A percentile compares a stretch with the other conserved stretches of the same genome.
Evolutionary conservation across 2,113 vertebrate genomes (phyloP).

Genomic region (Scalopus aquaticus): DNA sequence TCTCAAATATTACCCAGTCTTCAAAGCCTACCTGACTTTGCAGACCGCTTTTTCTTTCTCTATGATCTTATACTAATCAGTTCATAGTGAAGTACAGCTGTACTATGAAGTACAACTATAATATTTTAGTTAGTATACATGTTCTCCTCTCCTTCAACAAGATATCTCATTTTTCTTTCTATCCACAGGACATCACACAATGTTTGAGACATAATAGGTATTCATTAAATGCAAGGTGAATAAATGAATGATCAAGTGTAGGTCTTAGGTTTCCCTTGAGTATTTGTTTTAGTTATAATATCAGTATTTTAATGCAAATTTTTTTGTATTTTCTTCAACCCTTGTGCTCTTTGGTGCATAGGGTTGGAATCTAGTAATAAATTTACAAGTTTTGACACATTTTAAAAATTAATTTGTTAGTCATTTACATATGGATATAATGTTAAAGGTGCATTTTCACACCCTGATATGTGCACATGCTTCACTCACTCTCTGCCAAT

Average conservation of each 20-base stretch:
- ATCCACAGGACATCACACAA: neutral
- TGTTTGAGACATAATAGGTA: neutral
- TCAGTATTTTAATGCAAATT: neutral
- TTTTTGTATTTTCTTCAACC: constrained; percentile 34
- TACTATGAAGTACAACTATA: neutral
- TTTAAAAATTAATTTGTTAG: too few relatives aligned
- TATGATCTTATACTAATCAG: constrained; percentile 1
- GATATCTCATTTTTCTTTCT: neutral
- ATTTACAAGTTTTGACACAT: constrained; percentile 14
- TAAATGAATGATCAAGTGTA: neutral
- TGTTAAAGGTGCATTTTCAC: too few relatives aligned
- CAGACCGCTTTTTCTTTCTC: neutral
- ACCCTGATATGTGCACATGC: too few relatives aligned
- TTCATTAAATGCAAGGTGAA: neutral
- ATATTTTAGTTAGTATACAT: neutral
- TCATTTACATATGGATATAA: too few relatives aligned
- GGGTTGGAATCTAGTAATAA: neutral
- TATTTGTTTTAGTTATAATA: constrained; percentile 39
- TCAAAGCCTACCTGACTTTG: neutral
- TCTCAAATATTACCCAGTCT: neutral
- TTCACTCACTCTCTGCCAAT: too few relatives aligned
- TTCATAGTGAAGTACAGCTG: too few relatives aligned
- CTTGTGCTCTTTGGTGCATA: neutral
- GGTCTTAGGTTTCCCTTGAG: neutral
- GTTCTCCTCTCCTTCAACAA: neutral